Evolutionary conservation across 2,113 vertebrate genomes (phyloP).

Genomic region (Sturnus vulgaris): DNA sequence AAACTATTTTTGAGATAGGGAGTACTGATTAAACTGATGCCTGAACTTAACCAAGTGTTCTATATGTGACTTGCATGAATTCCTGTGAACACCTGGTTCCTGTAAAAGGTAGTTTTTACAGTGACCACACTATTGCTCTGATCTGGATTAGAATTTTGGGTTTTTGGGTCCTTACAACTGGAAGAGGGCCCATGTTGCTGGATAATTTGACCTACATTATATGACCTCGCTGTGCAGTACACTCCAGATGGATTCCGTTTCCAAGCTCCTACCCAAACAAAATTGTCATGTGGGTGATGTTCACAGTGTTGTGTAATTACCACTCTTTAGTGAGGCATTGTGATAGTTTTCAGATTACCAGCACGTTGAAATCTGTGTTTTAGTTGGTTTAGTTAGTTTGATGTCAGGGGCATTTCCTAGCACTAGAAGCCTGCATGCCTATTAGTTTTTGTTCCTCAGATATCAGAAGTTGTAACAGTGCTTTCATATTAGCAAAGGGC

Average conservation of each 20-base stretch:
- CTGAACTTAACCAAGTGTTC: constrained; percentile 22
- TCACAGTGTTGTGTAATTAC: background rate
- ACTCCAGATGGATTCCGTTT: background rate
- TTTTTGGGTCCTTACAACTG: background rate
- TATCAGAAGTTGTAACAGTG: background rate
- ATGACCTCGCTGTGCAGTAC: background rate
- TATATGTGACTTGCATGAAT: background rate
- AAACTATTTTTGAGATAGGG: constrained; percentile 15
- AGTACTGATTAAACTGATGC: constrained; percentile 11
- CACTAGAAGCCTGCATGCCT: background rate
- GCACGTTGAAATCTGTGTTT: background rate
- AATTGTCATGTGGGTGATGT: background rate
- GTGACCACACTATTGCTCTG: background rate
- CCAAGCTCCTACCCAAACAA: background rate
- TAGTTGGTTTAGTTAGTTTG: background rate
- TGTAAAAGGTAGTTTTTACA: background rate
- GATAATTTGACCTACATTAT: background rate
- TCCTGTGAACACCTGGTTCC: background rate
- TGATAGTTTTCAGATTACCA: background rate
- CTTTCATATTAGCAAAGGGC: background rate
- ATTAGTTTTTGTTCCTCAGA: background rate
- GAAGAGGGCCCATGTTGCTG: background rate
- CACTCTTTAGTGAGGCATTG: background rate
- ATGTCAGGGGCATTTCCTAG: background rate
- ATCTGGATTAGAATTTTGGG: background rate